Conservation (phyloP, 2,797 vertebrate species). For the Falco rusticolus region DNA sequence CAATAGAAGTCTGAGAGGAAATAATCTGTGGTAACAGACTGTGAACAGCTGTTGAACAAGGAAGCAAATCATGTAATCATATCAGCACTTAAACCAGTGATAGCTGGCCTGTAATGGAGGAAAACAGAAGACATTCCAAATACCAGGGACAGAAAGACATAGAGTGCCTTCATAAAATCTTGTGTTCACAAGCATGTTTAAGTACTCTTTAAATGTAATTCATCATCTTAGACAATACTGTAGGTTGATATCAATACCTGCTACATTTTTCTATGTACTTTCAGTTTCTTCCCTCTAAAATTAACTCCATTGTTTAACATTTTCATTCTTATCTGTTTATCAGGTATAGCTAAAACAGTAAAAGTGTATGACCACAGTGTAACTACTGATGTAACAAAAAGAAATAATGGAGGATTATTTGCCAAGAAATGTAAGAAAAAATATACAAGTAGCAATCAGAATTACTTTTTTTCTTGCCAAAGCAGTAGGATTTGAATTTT, state of each 20-base stretch:
- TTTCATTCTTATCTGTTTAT: background rate
- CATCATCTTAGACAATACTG: background rate
- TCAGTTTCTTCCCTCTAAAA: background rate
- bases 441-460: background rate
- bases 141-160: background rate
- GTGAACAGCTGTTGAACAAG: slow-evolving; percentile 57
- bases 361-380: background rate
- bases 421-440: background rate
- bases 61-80: slow-evolving; percentile 39
- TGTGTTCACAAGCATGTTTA: background rate
- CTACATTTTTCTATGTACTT: background rate
- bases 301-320: background rate
- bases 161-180: slow-evolving; percentile 2
- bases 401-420: background rate
- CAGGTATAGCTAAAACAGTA: background rate
- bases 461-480: background rate
- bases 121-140: slow-evolving; percentile 31
- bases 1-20: slow-evolving; percentile 32
- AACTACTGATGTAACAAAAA: background rate
- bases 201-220: background rate
- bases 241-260: background rate
- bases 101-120: slow-evolving; percentile 21
- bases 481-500: background rate
- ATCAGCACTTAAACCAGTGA: slow-evolving; percentile 50
- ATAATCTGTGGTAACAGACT: slow-evolving; percentile 36